These are phyloP conservation scores for Chaetoderma sp. DNA, from an alignment of 2,888 invertebrate species.

Conservation along the genomic window DNA sequence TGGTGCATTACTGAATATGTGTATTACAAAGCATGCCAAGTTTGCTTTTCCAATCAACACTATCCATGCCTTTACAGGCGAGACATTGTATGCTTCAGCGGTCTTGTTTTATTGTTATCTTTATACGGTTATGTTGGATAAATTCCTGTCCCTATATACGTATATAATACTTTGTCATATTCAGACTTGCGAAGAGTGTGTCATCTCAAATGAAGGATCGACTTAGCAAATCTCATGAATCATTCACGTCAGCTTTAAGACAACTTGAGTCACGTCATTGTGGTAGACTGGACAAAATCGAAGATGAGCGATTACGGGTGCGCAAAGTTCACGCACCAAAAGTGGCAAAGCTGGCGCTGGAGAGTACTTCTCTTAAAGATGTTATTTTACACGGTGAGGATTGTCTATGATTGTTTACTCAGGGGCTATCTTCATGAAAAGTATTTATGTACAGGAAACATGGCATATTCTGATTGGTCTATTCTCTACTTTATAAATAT, in stretches of 20 bases:
- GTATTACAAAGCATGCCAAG: no score
- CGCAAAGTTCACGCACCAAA: slow-evolving; percentile 82
- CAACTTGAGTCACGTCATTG: slow-evolving; percentile 79
- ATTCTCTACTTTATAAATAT: no score
- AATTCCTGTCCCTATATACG: neutral
- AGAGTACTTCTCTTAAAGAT: slow-evolving; percentile 86
- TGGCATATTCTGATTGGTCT: no score
- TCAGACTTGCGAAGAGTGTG: slow-evolving; percentile 79
- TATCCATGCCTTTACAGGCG: no score
- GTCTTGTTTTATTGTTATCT: no score
- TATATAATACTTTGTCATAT: neutral
- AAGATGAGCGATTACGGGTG: slow-evolving; percentile 77
- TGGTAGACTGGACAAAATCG: slow-evolving; percentile 82
- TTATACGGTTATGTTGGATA: no score
- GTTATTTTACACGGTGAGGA: slow-evolving; percentile 78
- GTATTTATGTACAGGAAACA: no score
- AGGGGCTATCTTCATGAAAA: no score
- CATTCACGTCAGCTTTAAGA: slow-evolving; percentile 80
- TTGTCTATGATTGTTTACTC: neutral
- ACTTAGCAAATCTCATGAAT: slow-evolving; percentile 81
- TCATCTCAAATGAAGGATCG: slow-evolving; percentile 82
- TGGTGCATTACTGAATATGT: no score
- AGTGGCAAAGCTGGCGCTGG: slow-evolving; percentile 84
- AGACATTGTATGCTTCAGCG: no score
- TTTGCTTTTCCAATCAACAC: no score